Base-by-base conservation (phyloP, 1,140 invertebrate genomes). In the Episyrphus balteatus region DNA sequence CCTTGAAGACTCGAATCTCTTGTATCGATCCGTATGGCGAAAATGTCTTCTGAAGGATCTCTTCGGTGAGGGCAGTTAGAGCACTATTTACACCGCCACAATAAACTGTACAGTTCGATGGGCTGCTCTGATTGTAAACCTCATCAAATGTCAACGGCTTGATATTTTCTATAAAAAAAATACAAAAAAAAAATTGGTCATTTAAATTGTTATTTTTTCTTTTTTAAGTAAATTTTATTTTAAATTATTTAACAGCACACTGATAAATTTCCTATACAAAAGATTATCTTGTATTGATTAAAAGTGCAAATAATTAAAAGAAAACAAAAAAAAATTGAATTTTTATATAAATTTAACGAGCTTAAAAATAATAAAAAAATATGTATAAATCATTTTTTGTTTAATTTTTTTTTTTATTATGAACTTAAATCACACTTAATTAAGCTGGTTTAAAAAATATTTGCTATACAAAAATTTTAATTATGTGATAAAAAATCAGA, bases 61-160 rank as follows among this genome's bases (percentile, higher is more conserved):
- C 95, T 71, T 99, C 94, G 61, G 85, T 87, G 57, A 97, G 80
- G 41, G 91, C 90, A 58, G 85, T 85, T 49, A 82, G 75, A 33
- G 94, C 93, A 42, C 96, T 97, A 71, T 95, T 97, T 73, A 82
- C 77, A 30, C 94, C 93, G 36, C 96, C 96, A 73, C 95, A 96
- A 75, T 99, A 99, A 18, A 99, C 96, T 46, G 94, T 98, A 73
- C 92, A 97, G 75, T 99, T 99, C 59, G 94, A 98, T 37, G 91
- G 87, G 61, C 92, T 95, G 63, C 92, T 94, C 73, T 97, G 92
- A 71, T 91, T 93, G 77, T 94, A 98, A n/a, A 98, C 92, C 72
- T 99, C 96, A 61, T 98, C 94, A 74, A 95, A 98, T 31, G 89
- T 92, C 59, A 96, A 77, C 41, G 89, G 89, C 66, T 94, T 93